Evolutionary conservation across 2,888 invertebrate species (phyloP), one percentile per base, ranked within the genome.

Genomic region (Nymphalis polychloros): DNA sequence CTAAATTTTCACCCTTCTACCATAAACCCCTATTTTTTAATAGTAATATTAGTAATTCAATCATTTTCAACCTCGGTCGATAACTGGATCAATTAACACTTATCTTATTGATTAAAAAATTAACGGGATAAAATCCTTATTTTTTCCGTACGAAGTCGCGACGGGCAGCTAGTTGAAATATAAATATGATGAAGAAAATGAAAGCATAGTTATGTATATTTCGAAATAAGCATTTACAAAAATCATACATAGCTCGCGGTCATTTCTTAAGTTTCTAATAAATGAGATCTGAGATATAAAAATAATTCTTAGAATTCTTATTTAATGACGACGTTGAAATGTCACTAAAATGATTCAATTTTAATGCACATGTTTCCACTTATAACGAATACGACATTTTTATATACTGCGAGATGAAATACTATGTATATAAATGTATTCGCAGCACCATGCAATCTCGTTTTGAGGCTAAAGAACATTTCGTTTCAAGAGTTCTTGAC

Each of bases 401-500:
- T 31, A 57, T 13, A 57, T 41, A n/a, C 10, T 13, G 19, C 35
- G 19, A 57, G 57, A 19, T 57, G 20, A 50, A 57, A 68, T 60
- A 68, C 53, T 64, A 48, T n/a, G n/a, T n/a, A n/a, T 59, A 59
- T 52, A 60, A 60, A 64, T 55, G 53, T 31, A 55, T 49, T 62
- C 48, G 48, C 35, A 41, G 49, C 31, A 53, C 13, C 48, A 67
- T 72, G 64, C 64, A 60, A 41, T 67, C 57, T 62, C 31, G 63
- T 68, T 68, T 60, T 61, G n/a, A 63, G 48, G 52, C 27, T 61
- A 46, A 61, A 47, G 52, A 68, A 62, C 64, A 46, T 59, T 71
- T 68, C 63, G 17, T 49, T 69, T 65, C 59, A 23, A 69, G 62
- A 31, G 52, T 64, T 69, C 62, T 67, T 60, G 64, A 69, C 67